Evolutionary conservation across 2,888 invertebrate genomes (phyloP), one percentile per base, ranked within the genome.

Genomic region (Peribatodes rhomboidaria): DNA sequence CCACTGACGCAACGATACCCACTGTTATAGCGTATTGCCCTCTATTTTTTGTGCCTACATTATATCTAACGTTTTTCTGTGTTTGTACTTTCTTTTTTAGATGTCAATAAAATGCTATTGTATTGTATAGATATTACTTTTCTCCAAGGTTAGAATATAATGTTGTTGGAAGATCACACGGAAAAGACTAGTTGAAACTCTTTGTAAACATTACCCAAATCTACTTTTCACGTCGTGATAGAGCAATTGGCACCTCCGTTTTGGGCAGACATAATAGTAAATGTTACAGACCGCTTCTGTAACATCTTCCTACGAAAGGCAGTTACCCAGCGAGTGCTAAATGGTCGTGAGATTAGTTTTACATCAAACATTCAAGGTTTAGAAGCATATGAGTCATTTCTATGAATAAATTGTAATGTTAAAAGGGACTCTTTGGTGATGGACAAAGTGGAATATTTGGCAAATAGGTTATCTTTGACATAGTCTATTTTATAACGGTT

Each of bases 231-330:
- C n/a, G 14, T 60, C 70, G 55, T 65, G 65, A 63, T 65, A 41
- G 47, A 39, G 31, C 13, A 9, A 61, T 67, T 68, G 31, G 54
- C 70, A 65, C 50, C 41, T 63, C 20, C 27, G 33, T 33, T n/a
- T 63, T 33, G 39, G 7, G 20, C 11, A 41, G 11, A 55, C 50
- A 37, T 56, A 41, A 52, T 37, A 52, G 59, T 47, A 61, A n/a
- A n/a, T n/a, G n/a, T 56, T 33, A 56, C 47, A 41, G 13, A 50
- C 16, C 1, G 1, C 44, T 61, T 63, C 47, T 46, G 35, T 63
- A 68, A 61, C 39, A 65, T 63, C 44, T 64, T 64, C 63, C 35
- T 65, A 63, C 50, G 62, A 68, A 65, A 67, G 67, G 47, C 60
- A 60, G 54, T 67, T 68, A 65, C 33, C 62, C 61, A 47, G 27